These are phyloP conservation scores for Acanthurus tractus DNA, from an alignment of 2,797 vertebrate genomes.

Conservation along the genomic window DNA sequence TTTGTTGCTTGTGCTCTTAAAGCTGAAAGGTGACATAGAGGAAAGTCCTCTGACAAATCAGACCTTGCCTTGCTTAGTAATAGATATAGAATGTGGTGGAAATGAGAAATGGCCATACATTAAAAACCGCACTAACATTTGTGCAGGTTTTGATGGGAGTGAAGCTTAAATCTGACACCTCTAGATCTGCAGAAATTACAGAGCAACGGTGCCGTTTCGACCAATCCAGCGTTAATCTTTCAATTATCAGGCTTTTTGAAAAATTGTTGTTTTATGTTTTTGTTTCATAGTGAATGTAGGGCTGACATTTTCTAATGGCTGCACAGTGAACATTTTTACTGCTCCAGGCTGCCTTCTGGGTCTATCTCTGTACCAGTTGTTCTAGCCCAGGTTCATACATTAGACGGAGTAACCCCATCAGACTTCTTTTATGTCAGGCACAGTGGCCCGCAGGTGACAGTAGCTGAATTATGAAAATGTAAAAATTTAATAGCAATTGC, in stretches of 20 bases:
- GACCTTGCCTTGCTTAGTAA: background rate
- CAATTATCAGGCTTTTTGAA: constrained; percentile 1
- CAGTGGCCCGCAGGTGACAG: constrained; percentile 31
- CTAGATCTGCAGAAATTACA: background rate
- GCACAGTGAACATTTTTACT: constrained; percentile 11
- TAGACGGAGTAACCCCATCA: constrained; percentile 23
- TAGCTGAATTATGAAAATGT: constrained; percentile 34
- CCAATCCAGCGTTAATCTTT: constrained; percentile 18
- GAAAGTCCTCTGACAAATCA: constrained; percentile 12
- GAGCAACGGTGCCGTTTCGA: background rate
- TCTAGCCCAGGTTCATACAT: constrained; percentile 26
- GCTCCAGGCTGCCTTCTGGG: background rate
- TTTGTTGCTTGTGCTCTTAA: constrained; percentile 10
- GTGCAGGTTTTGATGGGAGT: background rate
- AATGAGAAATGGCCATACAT: background rate
- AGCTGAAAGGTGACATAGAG: constrained; percentile 38
- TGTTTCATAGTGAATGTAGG: constrained; percentile 20
- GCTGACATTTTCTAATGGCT: constrained; percentile 27
- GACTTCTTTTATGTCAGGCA: constrained; percentile 4
- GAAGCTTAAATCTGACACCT: background rate
- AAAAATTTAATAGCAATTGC: constrained; percentile 30
- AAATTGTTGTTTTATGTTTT: constrained; percentile 12
- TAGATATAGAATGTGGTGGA: background rate
- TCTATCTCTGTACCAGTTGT: constrained; percentile 18
- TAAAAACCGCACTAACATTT: background rate